Conservation (phyloP, 2,797 vertebrate genomes). For the Scolopax rusticola region DNA sequence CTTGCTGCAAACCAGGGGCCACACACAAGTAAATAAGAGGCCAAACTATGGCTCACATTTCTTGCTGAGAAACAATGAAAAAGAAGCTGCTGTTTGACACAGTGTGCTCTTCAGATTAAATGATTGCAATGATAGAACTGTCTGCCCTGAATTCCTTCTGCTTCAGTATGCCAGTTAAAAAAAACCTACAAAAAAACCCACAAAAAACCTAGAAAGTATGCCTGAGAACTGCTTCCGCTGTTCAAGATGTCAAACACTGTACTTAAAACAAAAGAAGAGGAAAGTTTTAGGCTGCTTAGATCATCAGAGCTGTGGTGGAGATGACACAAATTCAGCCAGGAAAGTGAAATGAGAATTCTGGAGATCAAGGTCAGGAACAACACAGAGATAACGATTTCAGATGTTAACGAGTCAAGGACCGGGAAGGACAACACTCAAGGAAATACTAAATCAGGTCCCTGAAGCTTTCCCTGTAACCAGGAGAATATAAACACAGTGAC, state of each 20-base stretch:
- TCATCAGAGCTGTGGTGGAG: neutral
- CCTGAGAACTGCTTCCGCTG: neutral
- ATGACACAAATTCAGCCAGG: neutral
- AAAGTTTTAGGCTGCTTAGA: neutral
- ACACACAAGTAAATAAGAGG: neutral
- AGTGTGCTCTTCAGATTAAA: neutral
- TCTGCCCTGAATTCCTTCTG: neutral
- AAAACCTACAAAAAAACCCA: too few species aligned
- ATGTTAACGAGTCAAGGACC: neutral
- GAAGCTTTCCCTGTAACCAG: neutral
- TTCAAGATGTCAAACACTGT: neutral
- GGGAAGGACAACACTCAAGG: neutral
- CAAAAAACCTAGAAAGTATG: neutral
- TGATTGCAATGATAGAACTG: rapidly evolving
- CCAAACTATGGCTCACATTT: neutral
- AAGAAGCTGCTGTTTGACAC: neutral
- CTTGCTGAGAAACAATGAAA: neutral
- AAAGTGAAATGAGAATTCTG: neutral
- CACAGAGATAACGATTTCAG: neutral
- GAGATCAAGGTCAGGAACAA: neutral
- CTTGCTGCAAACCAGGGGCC: neutral
- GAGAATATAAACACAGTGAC: neutral
- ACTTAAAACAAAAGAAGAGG: neutral
- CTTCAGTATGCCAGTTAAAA: neutral
- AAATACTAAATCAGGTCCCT: neutral